Conservation (phyloP, 2,797 vertebrate species). For the Sebastolobus alascanus region DNA sequence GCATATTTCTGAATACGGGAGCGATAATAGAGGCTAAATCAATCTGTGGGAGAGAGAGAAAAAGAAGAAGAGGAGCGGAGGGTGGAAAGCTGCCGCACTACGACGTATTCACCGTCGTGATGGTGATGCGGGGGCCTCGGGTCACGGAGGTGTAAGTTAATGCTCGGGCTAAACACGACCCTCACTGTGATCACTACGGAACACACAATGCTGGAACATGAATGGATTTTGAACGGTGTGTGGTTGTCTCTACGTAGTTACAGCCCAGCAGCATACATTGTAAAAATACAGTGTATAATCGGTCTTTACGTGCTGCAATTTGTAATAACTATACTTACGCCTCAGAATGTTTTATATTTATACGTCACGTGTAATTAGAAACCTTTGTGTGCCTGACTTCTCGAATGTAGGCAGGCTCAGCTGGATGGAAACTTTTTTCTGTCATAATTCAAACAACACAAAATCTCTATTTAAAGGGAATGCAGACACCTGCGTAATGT, state of each 20-base stretch:
- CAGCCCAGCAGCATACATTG: neutral
- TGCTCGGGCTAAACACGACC: conserved; percentile 9
- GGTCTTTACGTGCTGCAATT: neutral
- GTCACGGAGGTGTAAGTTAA: neutral
- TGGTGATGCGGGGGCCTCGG: neutral
- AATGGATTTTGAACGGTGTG: neutral
- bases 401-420: neutral
- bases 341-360: neutral
- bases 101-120: neutral
- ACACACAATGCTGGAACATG: neutral
- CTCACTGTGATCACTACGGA: neutral
- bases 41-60: conserved; percentile 1
- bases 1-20: conserved; percentile 24
- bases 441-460: neutral
- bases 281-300: neutral
- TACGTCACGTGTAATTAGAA: conserved; percentile 1
- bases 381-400: conserved; percentile 1
- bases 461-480: neutral
- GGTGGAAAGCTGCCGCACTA: neutral
- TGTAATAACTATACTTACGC: neutral
- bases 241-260: neutral
- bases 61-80: neutral
- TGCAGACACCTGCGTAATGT: neutral
- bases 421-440: neutral
- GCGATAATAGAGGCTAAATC: neutral